Evolutionary conservation across 2,888 invertebrate species (phyloP).

Genomic region (Ophion slaviceki): DNA sequence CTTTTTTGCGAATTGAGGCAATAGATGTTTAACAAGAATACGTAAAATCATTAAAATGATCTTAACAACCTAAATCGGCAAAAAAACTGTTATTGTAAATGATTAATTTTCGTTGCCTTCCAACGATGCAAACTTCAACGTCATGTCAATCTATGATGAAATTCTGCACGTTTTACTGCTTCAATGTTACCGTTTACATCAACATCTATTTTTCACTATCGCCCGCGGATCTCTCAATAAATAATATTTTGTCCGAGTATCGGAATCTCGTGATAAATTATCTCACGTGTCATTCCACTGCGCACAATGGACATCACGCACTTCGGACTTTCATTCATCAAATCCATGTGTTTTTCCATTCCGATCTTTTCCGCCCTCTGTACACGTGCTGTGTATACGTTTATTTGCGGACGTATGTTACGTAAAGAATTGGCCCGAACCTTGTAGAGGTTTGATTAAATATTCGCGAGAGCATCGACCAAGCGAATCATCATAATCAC

Average conservation of each 20-base stretch:
- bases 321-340: conserved; percentile 32
- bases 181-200: neutral
- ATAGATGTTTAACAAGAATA: no score
- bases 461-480: conserved; percentile 60
- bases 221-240: neutral
- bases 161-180: neutral
- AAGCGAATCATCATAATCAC: neutral
- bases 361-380: neutral
- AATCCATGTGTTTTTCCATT: conserved; percentile 39
- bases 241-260: neutral
- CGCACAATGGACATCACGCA: neutral
- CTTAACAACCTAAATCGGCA: no score
- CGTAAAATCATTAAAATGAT: neutral
- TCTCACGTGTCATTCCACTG: conserved; percentile 11
- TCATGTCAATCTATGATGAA: neutral
- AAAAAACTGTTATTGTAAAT: neutral
- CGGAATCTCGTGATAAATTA: conserved; percentile 5
- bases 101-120: no score
- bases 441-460: conserved; percentile 40
- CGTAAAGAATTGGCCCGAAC: conserved; percentile 36
- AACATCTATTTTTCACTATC: neutral
- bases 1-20: neutral
- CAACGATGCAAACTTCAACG: no score
- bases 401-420: conserved; percentile 12
- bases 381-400: neutral